These are phyloP conservation scores for Bellardia pandia DNA, from an alignment of 2,888 invertebrate genomes.

Conservation along the genomic window DNA sequence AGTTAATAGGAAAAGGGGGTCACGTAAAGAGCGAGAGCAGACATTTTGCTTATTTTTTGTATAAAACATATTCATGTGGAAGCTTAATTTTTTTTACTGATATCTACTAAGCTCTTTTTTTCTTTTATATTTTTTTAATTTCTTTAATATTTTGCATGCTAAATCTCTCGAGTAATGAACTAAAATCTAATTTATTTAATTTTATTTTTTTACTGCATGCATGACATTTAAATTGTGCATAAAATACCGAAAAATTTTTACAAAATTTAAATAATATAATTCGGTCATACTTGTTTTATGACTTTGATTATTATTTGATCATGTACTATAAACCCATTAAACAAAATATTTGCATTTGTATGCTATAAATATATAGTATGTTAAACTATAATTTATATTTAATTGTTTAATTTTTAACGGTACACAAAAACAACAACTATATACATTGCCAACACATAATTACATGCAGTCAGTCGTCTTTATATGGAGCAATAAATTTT, in stretches of 20 bases:
- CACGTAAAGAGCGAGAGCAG: too few relatives aligned
- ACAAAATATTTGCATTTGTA: constrained; percentile 20
- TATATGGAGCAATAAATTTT: constrained; percentile 58
- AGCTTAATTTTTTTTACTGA: too few relatives aligned
- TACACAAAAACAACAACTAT: not conserved
- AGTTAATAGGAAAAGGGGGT: not conserved
- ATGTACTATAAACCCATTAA: constrained; percentile 22
- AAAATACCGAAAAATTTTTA: not conserved
- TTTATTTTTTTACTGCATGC: not conserved
- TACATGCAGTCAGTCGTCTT: constrained; percentile 26
- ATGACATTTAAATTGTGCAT: constrained; percentile 24
- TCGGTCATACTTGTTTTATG: constrained; percentile 20
- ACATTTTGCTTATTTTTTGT: too few relatives aligned
- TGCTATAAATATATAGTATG: not conserved
- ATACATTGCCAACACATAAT: constrained; percentile 6
- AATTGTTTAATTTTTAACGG: constrained; percentile 42
- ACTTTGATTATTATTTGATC: constrained; percentile 23
- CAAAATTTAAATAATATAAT: constrained; percentile 12
- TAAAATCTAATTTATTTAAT: not conserved
- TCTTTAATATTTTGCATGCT: not conserved
- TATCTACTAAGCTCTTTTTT: too few relatives aligned
- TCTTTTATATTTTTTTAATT: not conserved
- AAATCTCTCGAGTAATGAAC: too few relatives aligned
- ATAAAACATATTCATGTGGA: too few relatives aligned
- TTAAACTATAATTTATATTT: constrained; percentile 29